phyloP scores from a whole-genome alignment of 2,797 vertebrate species.

The Gymnothorax reevesii region DNA sequence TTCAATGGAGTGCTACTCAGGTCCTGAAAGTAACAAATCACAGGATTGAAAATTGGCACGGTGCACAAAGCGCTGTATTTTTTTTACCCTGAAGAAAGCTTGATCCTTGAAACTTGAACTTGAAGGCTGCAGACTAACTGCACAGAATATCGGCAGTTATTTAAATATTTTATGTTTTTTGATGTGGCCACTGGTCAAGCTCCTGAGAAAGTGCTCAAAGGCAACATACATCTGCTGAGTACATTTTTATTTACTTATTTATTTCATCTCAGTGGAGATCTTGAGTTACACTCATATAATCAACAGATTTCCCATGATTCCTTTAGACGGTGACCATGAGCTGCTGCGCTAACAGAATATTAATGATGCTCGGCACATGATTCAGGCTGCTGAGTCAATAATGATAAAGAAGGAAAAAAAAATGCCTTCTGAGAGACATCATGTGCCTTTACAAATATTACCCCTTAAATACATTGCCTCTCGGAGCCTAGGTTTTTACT shows the following conservation, averaged over 20 bases:
- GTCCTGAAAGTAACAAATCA: constrained; percentile 33
- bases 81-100: not conserved
- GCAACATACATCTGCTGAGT: not conserved
- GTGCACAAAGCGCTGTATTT: constrained; percentile 47
- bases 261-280: not conserved
- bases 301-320: not conserved
- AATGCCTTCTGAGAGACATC: not conserved
- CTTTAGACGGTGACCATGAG: not conserved
- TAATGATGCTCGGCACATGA: not conserved
- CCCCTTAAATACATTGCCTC: not conserved
- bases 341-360: not conserved
- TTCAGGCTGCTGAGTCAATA: not conserved
- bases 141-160: not conserved
- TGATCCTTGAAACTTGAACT: not conserved
- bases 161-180: not conserved
- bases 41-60: constrained; percentile 69
- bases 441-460: not conserved
- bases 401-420: not conserved
- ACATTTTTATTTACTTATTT: not conserved
- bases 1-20: constrained; percentile 39
- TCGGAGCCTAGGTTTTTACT: not conserved
- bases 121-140: not conserved
- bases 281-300: not conserved
- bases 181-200: not conserved
- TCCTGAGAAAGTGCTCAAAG: not conserved